These are phyloP conservation scores for Plusia festucae DNA, from an alignment of 2,888 invertebrate genomes.

Conservation along the genomic window DNA sequence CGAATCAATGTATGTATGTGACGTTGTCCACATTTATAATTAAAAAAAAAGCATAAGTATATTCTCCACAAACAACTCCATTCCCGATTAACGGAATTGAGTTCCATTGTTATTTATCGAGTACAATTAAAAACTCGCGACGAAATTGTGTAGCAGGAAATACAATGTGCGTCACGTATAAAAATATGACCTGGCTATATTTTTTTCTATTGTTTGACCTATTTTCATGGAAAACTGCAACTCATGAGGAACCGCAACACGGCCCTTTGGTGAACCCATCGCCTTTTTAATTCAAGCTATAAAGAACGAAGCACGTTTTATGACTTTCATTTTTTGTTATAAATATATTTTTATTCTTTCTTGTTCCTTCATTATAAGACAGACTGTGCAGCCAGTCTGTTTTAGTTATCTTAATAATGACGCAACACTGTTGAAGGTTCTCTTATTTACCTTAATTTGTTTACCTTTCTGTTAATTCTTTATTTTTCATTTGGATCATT, in stretches of 20 bases:
- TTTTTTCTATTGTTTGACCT: background rate
- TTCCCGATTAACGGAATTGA: background rate
- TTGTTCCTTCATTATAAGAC: background rate
- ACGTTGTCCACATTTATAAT: too few species aligned
- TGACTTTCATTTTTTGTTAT: constrained; percentile 5
- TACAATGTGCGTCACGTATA: background rate
- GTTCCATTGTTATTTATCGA: constrained; percentile 1
- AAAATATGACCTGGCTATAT: background rate
- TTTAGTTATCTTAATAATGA: constrained; percentile 1
- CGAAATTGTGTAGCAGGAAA: background rate
- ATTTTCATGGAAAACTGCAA: constrained; percentile 7
- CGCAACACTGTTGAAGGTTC: background rate
- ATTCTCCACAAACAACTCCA: background rate
- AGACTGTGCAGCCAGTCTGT: background rate
- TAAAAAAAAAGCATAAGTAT: too few species aligned
- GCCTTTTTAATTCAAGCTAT: constrained; percentile 3
- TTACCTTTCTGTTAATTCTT: background rate
- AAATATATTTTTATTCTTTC: background rate
- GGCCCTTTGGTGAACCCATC: background rate
- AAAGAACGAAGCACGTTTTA: background rate
- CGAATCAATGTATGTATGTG: too few species aligned
- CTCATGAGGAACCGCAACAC: constrained; percentile 7
- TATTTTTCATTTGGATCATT: too few species aligned
- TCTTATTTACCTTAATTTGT: background rate
- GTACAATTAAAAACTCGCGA: background rate